Evolutionary conservation across 23 tunicate genomes (phyloP).

Genomic region (Phallusia fumigata): DNA sequence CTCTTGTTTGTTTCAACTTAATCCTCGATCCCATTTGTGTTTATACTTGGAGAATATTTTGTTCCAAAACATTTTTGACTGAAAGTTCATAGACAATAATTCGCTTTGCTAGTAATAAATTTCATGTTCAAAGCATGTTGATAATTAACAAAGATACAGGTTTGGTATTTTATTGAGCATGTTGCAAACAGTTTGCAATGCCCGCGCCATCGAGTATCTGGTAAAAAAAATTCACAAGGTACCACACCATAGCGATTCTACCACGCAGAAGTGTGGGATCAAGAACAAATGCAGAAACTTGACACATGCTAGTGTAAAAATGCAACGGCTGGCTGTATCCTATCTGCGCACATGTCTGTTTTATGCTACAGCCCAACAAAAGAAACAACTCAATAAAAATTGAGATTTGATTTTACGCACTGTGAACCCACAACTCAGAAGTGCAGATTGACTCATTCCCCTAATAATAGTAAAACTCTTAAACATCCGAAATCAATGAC

Average conservation of each 20-base stretch:
- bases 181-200: constrained; percentile 8
- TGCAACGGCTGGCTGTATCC: background rate
- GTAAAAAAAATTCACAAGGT: constrained; percentile 7
- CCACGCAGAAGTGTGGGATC: background rate
- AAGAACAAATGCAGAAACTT: background rate
- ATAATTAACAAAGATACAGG: background rate
- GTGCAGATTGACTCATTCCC: no score
- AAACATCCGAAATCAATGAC: no score
- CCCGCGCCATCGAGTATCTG: background rate
- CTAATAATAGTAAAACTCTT: no score
- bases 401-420: no score
- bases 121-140: no score
- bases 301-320: background rate
- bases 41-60: no score
- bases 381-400: background rate
- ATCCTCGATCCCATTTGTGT: no score
- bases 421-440: no score
- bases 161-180: background rate
- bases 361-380: background rate
- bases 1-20: no score
- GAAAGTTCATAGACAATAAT: no score
- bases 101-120: no score
- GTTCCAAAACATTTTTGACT: no score
- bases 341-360: background rate
- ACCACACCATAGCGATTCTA: background rate